These are phyloP conservation scores for Meghimatium bilineatum DNA, from an alignment of 2,888 invertebrate genomes.

Conservation along the genomic window DNA sequence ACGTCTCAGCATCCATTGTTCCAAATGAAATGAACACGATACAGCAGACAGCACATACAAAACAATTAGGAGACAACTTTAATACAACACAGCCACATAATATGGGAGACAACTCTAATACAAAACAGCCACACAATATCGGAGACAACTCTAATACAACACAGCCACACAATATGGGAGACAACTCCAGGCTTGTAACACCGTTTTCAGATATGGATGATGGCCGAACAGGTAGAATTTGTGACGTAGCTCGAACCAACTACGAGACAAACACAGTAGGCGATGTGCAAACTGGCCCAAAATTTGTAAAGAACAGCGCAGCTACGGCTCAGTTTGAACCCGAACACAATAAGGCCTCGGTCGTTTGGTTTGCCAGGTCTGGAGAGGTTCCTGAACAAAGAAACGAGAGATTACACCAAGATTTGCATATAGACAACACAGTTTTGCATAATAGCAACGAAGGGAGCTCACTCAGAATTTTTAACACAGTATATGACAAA, in stretches of 20 bases:
- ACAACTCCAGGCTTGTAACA: not conserved
- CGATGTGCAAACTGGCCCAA: conserved; percentile 6
- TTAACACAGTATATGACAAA: not conserved
- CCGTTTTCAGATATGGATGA: not conserved
- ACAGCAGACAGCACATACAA: too few species aligned
- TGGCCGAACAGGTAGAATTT: not conserved
- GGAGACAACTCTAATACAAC: not conserved
- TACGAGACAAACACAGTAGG: conserved; percentile 12
- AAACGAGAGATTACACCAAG: not conserved
- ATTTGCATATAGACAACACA: conserved; percentile 6
- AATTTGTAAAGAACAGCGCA: not conserved
- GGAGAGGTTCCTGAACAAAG: not conserved
- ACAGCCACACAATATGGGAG: not conserved
- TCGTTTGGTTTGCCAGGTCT: conserved; percentile 7
- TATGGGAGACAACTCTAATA: too few species aligned
- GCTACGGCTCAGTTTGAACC: not conserved
- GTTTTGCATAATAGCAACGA: not conserved
- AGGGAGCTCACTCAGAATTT: not conserved
- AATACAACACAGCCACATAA: not conserved
- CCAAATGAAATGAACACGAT: too few species aligned
- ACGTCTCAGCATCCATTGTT: too few species aligned
- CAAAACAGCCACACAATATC: too few species aligned
- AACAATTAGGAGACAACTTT: not conserved
- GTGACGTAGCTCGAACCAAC: not conserved
- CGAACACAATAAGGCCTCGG: not conserved